phyloP scores from a whole-genome alignment of 2,888 invertebrate genomes.

The Metallyticus violacea region DNA sequence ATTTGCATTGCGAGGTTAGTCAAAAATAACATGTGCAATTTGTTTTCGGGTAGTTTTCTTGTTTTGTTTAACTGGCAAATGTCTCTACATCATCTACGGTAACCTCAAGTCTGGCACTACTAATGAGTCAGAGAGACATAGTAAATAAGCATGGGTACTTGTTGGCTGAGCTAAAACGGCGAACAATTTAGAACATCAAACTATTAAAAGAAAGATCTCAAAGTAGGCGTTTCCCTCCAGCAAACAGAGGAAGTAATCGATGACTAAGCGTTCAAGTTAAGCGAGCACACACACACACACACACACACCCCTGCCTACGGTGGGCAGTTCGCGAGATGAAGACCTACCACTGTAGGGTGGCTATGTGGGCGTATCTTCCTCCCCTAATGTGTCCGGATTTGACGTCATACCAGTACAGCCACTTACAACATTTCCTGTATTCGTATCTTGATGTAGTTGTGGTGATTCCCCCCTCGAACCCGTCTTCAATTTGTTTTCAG shows the following conservation, averaged over 20 bases:
- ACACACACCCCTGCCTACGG: not conserved
- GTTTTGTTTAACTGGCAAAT: too few species aligned
- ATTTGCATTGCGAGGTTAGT: too few species aligned
- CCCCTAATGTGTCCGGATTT: not conserved
- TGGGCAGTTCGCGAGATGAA: not conserved
- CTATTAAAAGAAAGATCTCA: not conserved
- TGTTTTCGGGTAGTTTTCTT: too few species aligned
- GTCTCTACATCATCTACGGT: too few species aligned
- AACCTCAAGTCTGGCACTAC: too few species aligned
- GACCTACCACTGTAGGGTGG: not conserved
- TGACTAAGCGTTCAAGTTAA: not conserved
- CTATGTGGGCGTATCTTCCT: not conserved
- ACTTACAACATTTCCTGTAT: not conserved
- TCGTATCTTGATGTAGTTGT: not conserved
- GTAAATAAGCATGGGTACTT: too few species aligned
- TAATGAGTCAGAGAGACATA: too few species aligned
- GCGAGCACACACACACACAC: not conserved
- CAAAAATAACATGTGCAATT: too few species aligned
- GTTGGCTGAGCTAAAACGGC: too few species aligned
- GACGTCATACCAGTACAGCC: not conserved
- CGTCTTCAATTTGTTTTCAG: not conserved
- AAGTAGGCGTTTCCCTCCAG: not conserved
- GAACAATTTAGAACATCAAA: too few species aligned
- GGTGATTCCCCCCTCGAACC: not conserved
- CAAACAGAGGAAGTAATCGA: not conserved